Evolutionary conservation across 2,113 vertebrate species (phyloP), one percentile per base, ranked within the genome.

Genomic region (Symphodus melops): DNA sequence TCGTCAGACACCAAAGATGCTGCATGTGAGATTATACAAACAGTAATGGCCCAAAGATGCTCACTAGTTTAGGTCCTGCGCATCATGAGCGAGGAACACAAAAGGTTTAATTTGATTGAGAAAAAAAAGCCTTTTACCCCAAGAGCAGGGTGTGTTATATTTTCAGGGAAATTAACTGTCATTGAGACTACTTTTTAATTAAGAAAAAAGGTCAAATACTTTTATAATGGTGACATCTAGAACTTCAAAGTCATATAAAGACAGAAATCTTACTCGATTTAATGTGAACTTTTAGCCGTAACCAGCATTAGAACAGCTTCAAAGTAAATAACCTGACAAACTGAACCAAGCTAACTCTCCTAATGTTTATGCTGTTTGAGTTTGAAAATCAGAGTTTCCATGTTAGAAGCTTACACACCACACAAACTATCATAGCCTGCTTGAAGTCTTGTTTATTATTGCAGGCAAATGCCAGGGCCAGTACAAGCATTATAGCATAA

Each of bases 381-480:
- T 14, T 41, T 41, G n/a, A 44, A 71, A 66, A 79, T 80, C 85
- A 83, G 69, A 86, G 63, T 85, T 88, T 88, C 75, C 85, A 82
- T 86, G 80, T 80, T 83, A 55, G 80, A 51, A 42, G 66, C 75
- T 33, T n/a, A 54, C 37, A 72, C 33, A 1, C 37, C 63, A 60
- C 72, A 56, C 51, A 19, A 77, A 71, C 71, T 58, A 64, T 75
- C 63, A 12, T 3, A 21, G 77, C 67, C 70, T n/a, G 52, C 76
- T 74, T 39, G 46, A 57, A 73, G 56, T n/a, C 72, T 64, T 86
- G 57, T 88, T 86, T 88, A 81, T 81, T 87, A 86, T 90, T 84
- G 82, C 86, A 81, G 56, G 68, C 61, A 83, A 79, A 85, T 10
- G 85, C 81, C 78, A 61, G 82, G 83, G 90, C 85, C 79, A 84